Conservation (phyloP, 2,113 vertebrate genomes). For the Zosterops borbonicus region DNA sequence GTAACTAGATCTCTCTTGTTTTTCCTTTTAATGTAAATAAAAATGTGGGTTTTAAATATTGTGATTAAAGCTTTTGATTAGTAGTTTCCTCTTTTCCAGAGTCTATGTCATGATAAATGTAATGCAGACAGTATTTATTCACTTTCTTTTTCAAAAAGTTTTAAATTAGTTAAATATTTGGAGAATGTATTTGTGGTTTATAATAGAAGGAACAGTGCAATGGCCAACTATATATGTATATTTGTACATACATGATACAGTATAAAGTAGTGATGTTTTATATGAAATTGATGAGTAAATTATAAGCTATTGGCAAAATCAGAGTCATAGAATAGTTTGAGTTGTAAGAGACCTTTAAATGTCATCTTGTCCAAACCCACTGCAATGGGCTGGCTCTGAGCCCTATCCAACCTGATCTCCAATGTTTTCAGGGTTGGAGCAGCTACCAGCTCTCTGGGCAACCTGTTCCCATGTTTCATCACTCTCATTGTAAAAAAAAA, state of each 20-base stretch:
- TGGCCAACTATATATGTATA: neutral
- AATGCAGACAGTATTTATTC: neutral
- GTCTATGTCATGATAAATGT: neutral
- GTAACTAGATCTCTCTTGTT: neutral
- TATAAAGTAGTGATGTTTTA: neutral
- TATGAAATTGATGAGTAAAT: neutral
- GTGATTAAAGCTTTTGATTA: neutral
- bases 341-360: neutral
- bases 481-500: neutral
- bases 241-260: neutral
- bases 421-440: neutral
- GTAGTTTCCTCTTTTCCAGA: neutral
- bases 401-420: neutral
- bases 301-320: neutral
- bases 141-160: neutral
- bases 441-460: neutral
- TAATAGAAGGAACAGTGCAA: neutral
- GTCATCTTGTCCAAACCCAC: neutral
- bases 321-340: neutral
- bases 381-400: neutral
- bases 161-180: neutral
- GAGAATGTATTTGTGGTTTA: neutral
- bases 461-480: neutral
- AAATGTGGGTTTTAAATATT: neutral
- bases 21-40: slow-evolving; percentile 1